A percentile compares a stretch with the other conserved stretches of the same genome.
Conservation (phyloP, 37 sponge, comb jelly and placozoan species). For the Lycopodina hypogea region DNA sequence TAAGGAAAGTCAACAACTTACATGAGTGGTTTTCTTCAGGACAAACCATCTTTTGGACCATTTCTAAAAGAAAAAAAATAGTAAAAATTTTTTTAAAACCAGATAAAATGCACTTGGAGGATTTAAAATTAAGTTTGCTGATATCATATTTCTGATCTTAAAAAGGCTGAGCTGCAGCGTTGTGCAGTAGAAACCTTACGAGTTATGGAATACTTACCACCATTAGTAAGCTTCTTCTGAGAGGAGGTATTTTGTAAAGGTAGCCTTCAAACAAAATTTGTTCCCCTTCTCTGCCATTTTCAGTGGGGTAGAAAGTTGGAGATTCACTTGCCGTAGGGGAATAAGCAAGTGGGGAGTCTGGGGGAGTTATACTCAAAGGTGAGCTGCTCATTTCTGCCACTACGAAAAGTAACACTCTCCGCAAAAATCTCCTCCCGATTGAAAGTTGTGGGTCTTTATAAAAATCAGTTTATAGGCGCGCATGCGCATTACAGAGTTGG, state of each 20-base stretch:
- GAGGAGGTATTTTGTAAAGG: slow-evolving; percentile 65
- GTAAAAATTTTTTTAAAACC: not conserved
- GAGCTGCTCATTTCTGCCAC: not conserved
- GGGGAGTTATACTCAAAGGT: not conserved
- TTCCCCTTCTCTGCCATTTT: not conserved
- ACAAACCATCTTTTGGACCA: slow-evolving; percentile 79
- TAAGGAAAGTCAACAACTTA: no score
- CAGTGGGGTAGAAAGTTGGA: slow-evolving; percentile 3
- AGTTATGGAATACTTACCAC: not conserved
- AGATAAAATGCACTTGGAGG: not conserved
- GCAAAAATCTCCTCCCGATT: no score
- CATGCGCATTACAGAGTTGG: no score
- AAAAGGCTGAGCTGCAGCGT: not conserved
- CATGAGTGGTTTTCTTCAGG: slow-evolving; percentile 30
- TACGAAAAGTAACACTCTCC: not conserved
- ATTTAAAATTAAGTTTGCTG: no score
- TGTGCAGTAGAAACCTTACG: not conserved
- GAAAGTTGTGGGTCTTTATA: not conserved
- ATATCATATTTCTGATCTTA: no score
- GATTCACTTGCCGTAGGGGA: not conserved
- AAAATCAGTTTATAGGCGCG: no score
- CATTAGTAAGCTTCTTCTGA: slow-evolving; percentile 40
- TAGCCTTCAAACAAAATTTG: slow-evolving; percentile 71
- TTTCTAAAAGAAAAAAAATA: slow-evolving; percentile 48
- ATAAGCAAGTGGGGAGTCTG: not conserved